Percentiles rank a stretch among this genome's conserved stretches.
These are phyloP conservation scores for Carettochelys insculpta DNA, from an alignment of 2,113 vertebrate genomes.

Conservation along the genomic window DNA sequence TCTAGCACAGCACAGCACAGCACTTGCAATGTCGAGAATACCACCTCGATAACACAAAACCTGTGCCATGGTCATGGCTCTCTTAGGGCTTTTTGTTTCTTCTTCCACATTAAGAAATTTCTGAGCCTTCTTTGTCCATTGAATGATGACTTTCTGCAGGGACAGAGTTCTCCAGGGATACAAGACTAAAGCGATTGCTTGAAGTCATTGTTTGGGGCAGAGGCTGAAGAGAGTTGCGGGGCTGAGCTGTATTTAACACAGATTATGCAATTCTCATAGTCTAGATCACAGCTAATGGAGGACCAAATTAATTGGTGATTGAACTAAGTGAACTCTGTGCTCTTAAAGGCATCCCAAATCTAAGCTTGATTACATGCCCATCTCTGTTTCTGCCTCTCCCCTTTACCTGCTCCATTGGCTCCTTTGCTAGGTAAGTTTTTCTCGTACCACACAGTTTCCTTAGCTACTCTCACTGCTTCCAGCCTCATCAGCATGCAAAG, in stretches of 20 bases:
- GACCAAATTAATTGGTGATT: neutral
- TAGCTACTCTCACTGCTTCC: neutral
- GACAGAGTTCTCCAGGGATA: fast-evolving
- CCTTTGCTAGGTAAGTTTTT: neutral
- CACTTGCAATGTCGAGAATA: neutral
- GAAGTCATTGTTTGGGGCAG: fast-evolving
- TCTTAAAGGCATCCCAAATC: fast-evolving
- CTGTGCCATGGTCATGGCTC: neutral
- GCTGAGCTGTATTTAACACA: fast-evolving
- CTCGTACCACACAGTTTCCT: neutral
- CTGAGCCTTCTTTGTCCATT: fast-evolving
- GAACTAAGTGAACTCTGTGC: fast-evolving
- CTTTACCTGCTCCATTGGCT: neutral
- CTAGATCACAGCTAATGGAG: neutral
- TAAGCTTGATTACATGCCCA: fast-evolving
- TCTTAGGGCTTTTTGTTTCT: neutral
- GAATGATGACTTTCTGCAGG: neutral
- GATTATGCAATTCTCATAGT: neutral
- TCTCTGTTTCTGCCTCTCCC: neutral
- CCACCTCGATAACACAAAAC: neutral
- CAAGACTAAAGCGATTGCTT: fast-evolving
- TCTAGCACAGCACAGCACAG: neutral
- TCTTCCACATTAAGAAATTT: neutral
- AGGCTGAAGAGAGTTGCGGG: neutral
- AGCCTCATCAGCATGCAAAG: neutral